Percentiles rank a stretch among this genome's conserved stretches.
These are phyloP conservation scores for Drosophila bunnanda DNA, from an alignment of 2,888 invertebrate species.

Conservation along the genomic window DNA sequence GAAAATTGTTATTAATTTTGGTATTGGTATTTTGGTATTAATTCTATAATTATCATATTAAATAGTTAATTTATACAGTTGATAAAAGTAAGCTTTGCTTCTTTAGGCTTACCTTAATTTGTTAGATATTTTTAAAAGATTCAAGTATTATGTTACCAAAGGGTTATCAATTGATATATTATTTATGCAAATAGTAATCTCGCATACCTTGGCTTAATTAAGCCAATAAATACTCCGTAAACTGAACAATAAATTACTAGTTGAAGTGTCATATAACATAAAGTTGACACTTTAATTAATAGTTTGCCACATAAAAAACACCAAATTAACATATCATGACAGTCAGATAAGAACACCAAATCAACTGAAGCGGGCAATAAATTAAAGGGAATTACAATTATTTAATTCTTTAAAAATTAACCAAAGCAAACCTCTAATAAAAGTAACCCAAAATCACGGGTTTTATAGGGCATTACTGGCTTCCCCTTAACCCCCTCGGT, in stretches of 20 bases:
- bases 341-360: neutral
- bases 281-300: slow-evolving; percentile 11
- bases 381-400: neutral
- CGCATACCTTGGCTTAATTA: neutral
- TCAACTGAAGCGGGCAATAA: neutral
- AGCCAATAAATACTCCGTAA: slow-evolving; percentile 2
- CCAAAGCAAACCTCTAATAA: neutral
- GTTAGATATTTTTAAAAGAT: too few species aligned
- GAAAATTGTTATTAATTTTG: too few species aligned
- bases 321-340: too few species aligned
- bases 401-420: neutral
- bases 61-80: too few species aligned
- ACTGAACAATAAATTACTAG: neutral
- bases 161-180: neutral
- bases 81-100: too few species aligned
- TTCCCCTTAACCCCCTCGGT: neutral
- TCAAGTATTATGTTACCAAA: too few species aligned
- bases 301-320: neutral
- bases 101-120: too few species aligned
- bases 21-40: too few species aligned
- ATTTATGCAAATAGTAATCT: neutral
- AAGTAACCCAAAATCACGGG: neutral
- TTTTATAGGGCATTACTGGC: slow-evolving; percentile 9
- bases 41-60: too few species aligned
- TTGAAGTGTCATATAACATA: slow-evolving; percentile 1